phyloP scores from a whole-genome alignment of 2,888 invertebrate genomes.

The Philereme transversata region DNA sequence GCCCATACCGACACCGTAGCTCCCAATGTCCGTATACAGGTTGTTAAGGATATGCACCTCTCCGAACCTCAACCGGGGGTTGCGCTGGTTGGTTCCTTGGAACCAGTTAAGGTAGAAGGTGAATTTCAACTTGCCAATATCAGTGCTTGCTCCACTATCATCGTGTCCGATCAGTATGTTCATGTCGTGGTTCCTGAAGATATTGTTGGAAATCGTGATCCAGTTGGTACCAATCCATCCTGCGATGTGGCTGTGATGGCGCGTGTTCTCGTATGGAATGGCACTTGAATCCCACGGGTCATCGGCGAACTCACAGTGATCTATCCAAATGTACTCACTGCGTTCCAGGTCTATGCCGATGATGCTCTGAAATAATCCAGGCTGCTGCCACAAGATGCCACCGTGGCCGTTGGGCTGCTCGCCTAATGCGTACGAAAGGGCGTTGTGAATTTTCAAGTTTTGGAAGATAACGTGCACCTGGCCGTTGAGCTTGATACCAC shows the following conservation, averaged over 20 bases:
- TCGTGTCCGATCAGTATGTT: conserved; percentile 23
- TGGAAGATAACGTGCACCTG: conserved; percentile 26
- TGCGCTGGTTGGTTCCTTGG: conserved; percentile 21
- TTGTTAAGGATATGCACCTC: conserved; percentile 26
- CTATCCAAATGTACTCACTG: conserved; percentile 18
- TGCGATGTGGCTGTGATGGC: conserved; percentile 14
- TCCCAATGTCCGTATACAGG: conserved; percentile 16
- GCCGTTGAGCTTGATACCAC: conserved; percentile 3
- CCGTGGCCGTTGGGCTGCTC: conserved; percentile 27
- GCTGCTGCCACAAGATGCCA: conserved; percentile 13
- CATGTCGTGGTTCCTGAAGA: conserved; percentile 29
- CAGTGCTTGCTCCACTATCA: conserved; percentile 5
- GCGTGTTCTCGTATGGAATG: conserved; percentile 5
- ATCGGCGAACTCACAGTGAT: conserved; percentile 27
- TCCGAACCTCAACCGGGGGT: conserved; percentile 27
- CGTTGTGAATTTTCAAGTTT: conserved; percentile 21
- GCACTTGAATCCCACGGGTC: conserved; percentile 23
- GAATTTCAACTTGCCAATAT: conserved; percentile 16
- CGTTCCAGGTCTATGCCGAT: conserved; percentile 12
- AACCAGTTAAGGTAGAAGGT: conserved; percentile 30
- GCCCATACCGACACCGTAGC: conserved; percentile 24
- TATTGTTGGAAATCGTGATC: conserved; percentile 22
- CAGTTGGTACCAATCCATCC: not conserved
- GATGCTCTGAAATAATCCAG: conserved; percentile 8
- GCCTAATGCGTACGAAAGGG: conserved; percentile 15